A percentile compares a stretch with the other conserved stretches of the same genome.
Evolutionary conservation across 1,140 invertebrate genomes (phyloP).

Genomic region (Papilio xuthus): DNA sequence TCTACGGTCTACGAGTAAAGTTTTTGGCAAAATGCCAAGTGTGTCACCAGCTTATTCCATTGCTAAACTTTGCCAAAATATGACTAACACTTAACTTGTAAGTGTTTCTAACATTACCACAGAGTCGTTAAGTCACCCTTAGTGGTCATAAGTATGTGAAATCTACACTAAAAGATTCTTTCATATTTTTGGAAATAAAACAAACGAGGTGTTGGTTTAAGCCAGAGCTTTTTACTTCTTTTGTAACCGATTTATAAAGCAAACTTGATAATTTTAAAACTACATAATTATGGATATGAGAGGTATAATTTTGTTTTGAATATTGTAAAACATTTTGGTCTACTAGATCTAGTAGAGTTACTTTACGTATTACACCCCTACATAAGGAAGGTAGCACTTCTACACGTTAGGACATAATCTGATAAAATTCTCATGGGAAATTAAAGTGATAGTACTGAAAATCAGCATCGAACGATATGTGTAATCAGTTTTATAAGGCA

Average conservation of each 20-base stretch:
- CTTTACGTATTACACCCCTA: not conserved
- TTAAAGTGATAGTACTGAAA: not conserved
- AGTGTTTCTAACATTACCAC: not conserved
- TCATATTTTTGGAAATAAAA: too few species aligned
- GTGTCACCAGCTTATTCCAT: not conserved
- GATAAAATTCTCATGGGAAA: slow-evolving; percentile 27
- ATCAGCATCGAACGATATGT: not conserved
- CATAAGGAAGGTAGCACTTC: not conserved
- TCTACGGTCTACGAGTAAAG: not conserved
- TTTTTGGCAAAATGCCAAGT: not conserved
- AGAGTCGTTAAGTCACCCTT: too few species aligned
- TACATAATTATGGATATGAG: too few species aligned
- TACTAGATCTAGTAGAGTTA: not conserved
- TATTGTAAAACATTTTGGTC: not conserved
- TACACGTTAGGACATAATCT: not conserved
- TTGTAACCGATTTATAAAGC: too few species aligned
- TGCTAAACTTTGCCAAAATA: not conserved
- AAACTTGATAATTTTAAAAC: too few species aligned
- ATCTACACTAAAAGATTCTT: too few species aligned
- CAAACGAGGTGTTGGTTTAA: too few species aligned
- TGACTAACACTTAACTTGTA: not conserved
- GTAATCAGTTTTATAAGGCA: slow-evolving; percentile 15
- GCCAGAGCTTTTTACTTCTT: too few species aligned
- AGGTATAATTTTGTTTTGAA: too few species aligned
- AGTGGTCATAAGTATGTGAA: too few species aligned